Conservation (phyloP, 2,113 vertebrate genomes). For the Lagopus muta region DNA sequence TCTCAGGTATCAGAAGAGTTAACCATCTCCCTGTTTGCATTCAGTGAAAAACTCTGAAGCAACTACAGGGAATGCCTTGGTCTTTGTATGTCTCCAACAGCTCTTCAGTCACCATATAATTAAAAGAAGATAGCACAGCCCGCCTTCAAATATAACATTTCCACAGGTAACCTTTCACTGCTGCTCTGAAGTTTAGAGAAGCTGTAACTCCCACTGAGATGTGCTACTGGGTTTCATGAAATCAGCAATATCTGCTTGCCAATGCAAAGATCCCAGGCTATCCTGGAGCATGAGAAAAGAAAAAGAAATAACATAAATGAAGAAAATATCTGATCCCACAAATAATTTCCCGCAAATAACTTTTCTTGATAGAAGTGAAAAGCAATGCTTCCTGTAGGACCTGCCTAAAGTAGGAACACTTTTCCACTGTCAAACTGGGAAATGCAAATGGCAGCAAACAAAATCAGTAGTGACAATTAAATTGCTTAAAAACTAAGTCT, state of each 20-base stretch:
- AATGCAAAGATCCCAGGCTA: background rate
- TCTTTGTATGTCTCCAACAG: background rate
- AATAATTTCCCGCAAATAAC: background rate
- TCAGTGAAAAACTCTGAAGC: background rate
- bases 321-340: background rate
- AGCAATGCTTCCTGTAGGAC: background rate
- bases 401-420: background rate
- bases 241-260: background rate
- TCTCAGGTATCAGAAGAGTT: background rate
- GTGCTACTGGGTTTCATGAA: background rate
- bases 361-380: background rate
- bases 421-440: slow-evolving; percentile 15
- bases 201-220: background rate
- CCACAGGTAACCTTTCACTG: background rate
- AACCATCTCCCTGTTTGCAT: background rate
- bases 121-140: background rate
- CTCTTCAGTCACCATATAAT: background rate
- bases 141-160: background rate
- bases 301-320: background rate
- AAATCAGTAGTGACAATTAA: background rate
- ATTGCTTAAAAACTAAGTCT: background rate
- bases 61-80: background rate
- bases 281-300: background rate
- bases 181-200: background rate
- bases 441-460: slow-evolving; percentile 13